A percentile compares a stretch with the other conserved stretches of the same genome.
Evolutionary conservation across 2,113 vertebrate genomes (phyloP).

Genomic region (Larimichthys crocea): DNA sequence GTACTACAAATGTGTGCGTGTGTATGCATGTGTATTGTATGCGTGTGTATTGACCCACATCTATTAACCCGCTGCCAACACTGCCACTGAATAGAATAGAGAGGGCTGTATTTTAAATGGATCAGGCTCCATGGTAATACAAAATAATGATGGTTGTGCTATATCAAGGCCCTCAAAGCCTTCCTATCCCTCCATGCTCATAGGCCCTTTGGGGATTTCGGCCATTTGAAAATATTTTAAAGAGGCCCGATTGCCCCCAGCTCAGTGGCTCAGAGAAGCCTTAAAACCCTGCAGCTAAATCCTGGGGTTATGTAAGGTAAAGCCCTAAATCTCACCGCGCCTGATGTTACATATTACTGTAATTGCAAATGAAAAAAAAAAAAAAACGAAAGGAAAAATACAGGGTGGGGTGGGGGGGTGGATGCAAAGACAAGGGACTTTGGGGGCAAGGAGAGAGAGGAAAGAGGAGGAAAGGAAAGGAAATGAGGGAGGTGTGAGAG

Average conservation of each 20-base stretch:
- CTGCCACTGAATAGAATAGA: constrained; percentile 35
- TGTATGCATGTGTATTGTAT: constrained; percentile 4
- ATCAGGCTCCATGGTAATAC: constrained; percentile 69
- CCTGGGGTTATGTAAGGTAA: constrained; percentile 87
- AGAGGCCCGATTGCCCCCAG: constrained; percentile 80
- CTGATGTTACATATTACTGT: constrained; percentile 89
- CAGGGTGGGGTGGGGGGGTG: constrained; percentile 54
- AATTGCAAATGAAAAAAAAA: constrained; percentile 82
- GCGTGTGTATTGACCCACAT: constrained; percentile 35
- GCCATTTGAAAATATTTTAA: constrained; percentile 83
- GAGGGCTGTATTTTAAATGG: constrained; percentile 61
- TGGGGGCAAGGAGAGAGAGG: constrained; percentile 37
- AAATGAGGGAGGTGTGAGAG: constrained; percentile 74
- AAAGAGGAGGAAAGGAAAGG: constrained; percentile 50
- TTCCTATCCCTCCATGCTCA: constrained; percentile 68
- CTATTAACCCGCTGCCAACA: constrained; percentile 37
- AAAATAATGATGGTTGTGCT: constrained; percentile 67
- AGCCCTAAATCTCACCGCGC: constrained; percentile 84
- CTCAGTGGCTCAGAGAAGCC: constrained; percentile 82
- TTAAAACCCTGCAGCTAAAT: constrained; percentile 84
- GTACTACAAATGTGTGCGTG: constrained; percentile 26
- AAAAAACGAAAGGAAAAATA: constrained; percentile 58
- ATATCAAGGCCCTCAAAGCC: constrained; percentile 66
- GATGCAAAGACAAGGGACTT: constrained; percentile 34
- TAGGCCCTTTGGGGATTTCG: constrained; percentile 79